Conservation (phyloP, 1,140 invertebrate genomes). For the Nephotettix cincticeps region DNA sequence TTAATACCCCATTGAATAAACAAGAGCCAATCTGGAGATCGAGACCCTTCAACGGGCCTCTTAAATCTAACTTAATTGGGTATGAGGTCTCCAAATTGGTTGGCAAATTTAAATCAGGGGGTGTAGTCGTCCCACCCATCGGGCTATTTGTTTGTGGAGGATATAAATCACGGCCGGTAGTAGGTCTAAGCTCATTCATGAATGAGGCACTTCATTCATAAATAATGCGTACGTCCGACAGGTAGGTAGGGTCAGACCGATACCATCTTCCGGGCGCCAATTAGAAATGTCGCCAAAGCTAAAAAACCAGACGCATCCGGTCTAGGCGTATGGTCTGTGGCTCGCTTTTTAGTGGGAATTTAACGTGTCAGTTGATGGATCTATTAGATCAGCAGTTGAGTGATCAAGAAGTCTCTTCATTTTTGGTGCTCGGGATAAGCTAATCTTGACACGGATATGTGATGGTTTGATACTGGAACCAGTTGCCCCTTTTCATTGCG, state of each 20-base stretch:
- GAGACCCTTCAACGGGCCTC: neutral
- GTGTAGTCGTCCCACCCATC: neutral
- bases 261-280: constrained; percentile 2
- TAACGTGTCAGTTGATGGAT: too few relatives aligned
- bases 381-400: too few relatives aligned
- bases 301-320: neutral
- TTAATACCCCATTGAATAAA: constrained; percentile 23
- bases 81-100: constrained; percentile 15
- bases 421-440: too few relatives aligned
- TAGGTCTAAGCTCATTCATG: neutral
- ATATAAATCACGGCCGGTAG: neutral
- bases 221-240: constrained; percentile 10
- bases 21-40: neutral
- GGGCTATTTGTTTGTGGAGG: neutral
- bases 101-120: constrained; percentile 20
- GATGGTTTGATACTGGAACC: too few relatives aligned
- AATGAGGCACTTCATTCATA: neutral
- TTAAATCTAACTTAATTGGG: constrained; percentile 22
- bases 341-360: too few relatives aligned
- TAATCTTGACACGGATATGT: too few relatives aligned
- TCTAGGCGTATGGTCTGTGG: too few relatives aligned
- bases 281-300: constrained; percentile 6
- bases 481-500: too few relatives aligned
- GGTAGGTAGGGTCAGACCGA: neutral
- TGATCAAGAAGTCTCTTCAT: too few relatives aligned